These are phyloP conservation scores for Coelogynopora nodosa DNA, from an alignment of 2,888 invertebrate genomes.

Conservation along the genomic window DNA sequence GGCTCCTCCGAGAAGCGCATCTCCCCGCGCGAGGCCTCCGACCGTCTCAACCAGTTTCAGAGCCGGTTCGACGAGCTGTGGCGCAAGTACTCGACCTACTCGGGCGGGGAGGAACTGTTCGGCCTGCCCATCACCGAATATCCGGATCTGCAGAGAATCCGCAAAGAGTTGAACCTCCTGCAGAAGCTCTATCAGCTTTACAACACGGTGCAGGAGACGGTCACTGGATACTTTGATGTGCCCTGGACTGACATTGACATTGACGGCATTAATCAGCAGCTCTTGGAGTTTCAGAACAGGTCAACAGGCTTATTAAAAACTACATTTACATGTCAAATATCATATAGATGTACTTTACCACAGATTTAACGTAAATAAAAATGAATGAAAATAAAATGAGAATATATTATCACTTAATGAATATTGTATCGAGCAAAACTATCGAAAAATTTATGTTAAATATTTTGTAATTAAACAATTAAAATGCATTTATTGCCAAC, in stretches of 20 bases:
- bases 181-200: conserved; percentile 92
- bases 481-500: too few species aligned
- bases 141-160: conserved; percentile 82
- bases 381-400: too few species aligned
- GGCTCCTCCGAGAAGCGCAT: conserved; percentile 90
- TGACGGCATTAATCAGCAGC: conserved; percentile 90
- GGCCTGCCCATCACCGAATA: conserved; percentile 87
- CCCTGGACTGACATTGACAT: conserved; percentile 93
- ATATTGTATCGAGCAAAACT: too few species aligned
- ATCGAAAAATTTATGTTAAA: too few species aligned
- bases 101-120: conserved; percentile 89
- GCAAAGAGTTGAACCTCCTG: conserved; percentile 87
- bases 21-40: conserved; percentile 86
- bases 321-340: too few species aligned
- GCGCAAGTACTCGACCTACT: conserved; percentile 85
- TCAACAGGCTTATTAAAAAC: conserved; percentile 59
- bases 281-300: conserved; percentile 93
- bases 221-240: conserved; percentile 92
- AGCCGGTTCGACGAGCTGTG: conserved; percentile 91
- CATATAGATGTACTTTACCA: too few species aligned
- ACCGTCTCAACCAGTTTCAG: conserved; percentile 73
- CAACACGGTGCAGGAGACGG: conserved; percentile 89
- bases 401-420: too few species aligned
- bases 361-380: too few species aligned
- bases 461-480: too few species aligned